Conservation (phyloP, 2,113 vertebrate species). For the Pteropus alecto region DNA sequence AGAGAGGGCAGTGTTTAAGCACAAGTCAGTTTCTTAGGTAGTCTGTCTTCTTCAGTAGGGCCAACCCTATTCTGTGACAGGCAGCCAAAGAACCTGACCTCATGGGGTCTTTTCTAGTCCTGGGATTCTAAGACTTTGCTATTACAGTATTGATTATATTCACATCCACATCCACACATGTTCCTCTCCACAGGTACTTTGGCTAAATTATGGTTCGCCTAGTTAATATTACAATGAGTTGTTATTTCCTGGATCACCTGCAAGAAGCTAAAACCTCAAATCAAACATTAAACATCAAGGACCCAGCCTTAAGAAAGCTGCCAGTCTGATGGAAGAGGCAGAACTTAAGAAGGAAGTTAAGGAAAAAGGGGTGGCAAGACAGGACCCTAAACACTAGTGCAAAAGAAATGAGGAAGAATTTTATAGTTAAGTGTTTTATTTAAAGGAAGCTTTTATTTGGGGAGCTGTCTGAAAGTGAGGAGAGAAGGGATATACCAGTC, state of each 20-base stretch:
- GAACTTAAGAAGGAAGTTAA: not conserved
- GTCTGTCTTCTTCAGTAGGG: not conserved
- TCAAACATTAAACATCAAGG: not conserved
- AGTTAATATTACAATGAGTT: not conserved
- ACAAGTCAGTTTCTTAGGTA: not conserved
- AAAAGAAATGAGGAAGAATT: not conserved
- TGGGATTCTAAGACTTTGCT: not conserved
- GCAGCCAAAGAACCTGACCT: not conserved
- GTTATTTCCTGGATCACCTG: conserved; percentile 12
- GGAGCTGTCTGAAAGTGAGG: not conserved
- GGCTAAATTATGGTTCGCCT: not conserved
- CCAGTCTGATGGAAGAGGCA: not conserved
- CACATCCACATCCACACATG: not conserved
- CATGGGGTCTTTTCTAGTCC: not conserved
- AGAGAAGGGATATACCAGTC: not conserved
- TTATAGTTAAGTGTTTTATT: not conserved
- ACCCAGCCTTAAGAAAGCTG: not conserved
- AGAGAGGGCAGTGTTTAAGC: not conserved
- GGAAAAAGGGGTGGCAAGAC: fast-evolving
- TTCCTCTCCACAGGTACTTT: not conserved
- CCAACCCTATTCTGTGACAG: not conserved
- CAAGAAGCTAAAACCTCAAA: not conserved
- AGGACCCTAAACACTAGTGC: not conserved
- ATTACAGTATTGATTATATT: not conserved
- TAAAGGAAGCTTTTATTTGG: not conserved